Evolutionary conservation across 37 sponge, comb jelly and placozoan species (phyloP).

Genomic region (Haliclona indistincta): DNA sequence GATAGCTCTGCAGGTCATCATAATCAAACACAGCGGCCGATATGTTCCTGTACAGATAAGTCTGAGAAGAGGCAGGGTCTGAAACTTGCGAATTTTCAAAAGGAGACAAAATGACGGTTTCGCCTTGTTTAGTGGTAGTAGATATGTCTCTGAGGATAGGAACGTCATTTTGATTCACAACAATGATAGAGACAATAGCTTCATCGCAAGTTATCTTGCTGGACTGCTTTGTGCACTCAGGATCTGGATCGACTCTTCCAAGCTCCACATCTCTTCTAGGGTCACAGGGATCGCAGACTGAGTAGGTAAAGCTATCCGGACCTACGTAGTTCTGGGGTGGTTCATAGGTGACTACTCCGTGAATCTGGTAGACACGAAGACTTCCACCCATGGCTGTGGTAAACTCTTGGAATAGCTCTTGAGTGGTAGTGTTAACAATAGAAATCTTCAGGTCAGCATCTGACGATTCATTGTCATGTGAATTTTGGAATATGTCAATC

Average conservation of each 20-base stretch:
- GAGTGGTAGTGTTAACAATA: conserved; percentile 19
- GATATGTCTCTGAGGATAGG: conserved; percentile 66
- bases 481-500: conserved; percentile 48
- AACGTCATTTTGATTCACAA: conserved; percentile 76
- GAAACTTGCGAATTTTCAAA: conserved; percentile 48
- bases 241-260: conserved; percentile 61
- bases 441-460: conserved; percentile 38
- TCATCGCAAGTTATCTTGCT: conserved; percentile 75
- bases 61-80: not conserved
- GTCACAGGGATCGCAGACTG: conserved; percentile 90
- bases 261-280: conserved; percentile 51
- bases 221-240: conserved; percentile 69
- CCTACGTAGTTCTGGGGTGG: conserved; percentile 78
- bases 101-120: conserved; percentile 49
- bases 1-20: conserved; percentile 66
- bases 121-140: conserved; percentile 15
- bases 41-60: conserved; percentile 44
- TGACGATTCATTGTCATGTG: conserved; percentile 57
- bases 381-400: conserved; percentile 52
- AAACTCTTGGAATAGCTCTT: conserved; percentile 23
- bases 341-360: conserved; percentile 82
- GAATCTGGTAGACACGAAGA: conserved; percentile 82
- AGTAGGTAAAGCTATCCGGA: conserved; percentile 66
- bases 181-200: conserved; percentile 48
- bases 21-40: conserved; percentile 63